A percentile compares a stretch with the other conserved stretches of the same genome.
Conservation (phyloP, 2,797 vertebrate species). For the Coregonus ussuriensis region DNA sequence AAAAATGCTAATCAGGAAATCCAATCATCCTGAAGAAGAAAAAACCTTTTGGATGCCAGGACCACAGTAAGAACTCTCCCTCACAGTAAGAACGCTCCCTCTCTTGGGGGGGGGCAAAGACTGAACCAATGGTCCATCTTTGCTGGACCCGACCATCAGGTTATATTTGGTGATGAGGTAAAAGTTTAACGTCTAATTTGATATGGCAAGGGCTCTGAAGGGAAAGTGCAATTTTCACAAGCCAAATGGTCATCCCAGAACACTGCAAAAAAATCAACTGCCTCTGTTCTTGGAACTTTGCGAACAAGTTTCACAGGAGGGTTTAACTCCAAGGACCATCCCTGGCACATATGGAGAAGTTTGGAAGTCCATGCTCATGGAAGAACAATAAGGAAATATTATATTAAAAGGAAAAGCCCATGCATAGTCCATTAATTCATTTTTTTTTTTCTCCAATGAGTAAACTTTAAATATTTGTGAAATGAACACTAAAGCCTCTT, state of each 20-base stretch:
- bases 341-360: slow-evolving; percentile 56
- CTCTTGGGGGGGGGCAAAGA: neutral
- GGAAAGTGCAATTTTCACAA: slow-evolving; percentile 3
- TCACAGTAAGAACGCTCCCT: neutral
- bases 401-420: slow-evolving; percentile 61
- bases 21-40: slow-evolving; percentile 7
- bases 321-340: slow-evolving; percentile 31
- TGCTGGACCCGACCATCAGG: neutral
- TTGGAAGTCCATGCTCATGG: slow-evolving; percentile 53
- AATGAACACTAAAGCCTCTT: slow-evolving; percentile 76
- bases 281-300: slow-evolving; percentile 50
- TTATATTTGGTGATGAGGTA: slow-evolving; percentile 25
- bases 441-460: slow-evolving; percentile 58
- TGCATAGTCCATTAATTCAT: slow-evolving; percentile 69
- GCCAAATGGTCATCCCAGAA: slow-evolving; percentile 56
- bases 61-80: neutral
- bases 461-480: slow-evolving; percentile 76
- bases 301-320: slow-evolving; percentile 61
- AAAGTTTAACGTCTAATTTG: slow-evolving; percentile 49
- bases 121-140: neutral
- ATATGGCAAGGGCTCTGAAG: slow-evolving; percentile 43
- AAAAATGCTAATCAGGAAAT: slow-evolving; percentile 21
- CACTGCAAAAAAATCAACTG: slow-evolving; percentile 33
- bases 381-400: slow-evolving; percentile 61
- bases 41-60: neutral